Conservation (phyloP, 2,113 vertebrate genomes). For the Epinephelus cyanopodus region DNA sequence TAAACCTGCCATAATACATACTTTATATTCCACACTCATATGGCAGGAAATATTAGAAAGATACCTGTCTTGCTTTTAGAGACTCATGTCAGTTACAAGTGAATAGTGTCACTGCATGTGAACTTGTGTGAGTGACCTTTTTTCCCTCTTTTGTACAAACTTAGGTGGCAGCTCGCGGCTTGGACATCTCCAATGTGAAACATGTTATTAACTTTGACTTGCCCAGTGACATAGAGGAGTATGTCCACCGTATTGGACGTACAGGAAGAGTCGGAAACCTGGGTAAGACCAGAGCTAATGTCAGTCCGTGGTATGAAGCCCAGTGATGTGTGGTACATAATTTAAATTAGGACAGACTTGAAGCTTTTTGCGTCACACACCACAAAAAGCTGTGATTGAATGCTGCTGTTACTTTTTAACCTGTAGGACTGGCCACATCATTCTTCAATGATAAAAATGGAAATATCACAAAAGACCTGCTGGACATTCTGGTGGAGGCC, state of each 20-base stretch:
- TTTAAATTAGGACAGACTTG: too few species aligned
- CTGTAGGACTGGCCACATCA: conserved; percentile 93
- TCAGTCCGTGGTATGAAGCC: neutral
- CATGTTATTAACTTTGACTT: conserved; percentile 99
- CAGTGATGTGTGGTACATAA: neutral
- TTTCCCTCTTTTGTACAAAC: neutral
- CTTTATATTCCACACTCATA: neutral
- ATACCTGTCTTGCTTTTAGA: neutral
- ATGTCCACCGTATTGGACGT: conserved; percentile 97
- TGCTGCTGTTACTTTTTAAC: neutral
- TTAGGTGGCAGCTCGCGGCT: conserved; percentile 96
- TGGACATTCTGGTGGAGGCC: conserved; percentile 97
- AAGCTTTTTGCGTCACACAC: neutral
- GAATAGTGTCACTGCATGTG: neutral
- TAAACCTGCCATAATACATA: too few species aligned
- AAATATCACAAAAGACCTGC: conserved; percentile 96
- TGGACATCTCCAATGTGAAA: conserved; percentile 98
- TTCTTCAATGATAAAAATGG: conserved; percentile 97
- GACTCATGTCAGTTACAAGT: too few species aligned
- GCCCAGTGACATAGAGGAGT: conserved; percentile 98
- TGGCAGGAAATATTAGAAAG: neutral
- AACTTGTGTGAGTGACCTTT: neutral
- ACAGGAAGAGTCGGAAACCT: conserved; percentile 98
- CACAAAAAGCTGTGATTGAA: neutral
- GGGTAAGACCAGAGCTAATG: conserved; percentile 77